phyloP scores from a whole-genome alignment of 2,113 vertebrate genomes.

The Trichechus manatus region DNA sequence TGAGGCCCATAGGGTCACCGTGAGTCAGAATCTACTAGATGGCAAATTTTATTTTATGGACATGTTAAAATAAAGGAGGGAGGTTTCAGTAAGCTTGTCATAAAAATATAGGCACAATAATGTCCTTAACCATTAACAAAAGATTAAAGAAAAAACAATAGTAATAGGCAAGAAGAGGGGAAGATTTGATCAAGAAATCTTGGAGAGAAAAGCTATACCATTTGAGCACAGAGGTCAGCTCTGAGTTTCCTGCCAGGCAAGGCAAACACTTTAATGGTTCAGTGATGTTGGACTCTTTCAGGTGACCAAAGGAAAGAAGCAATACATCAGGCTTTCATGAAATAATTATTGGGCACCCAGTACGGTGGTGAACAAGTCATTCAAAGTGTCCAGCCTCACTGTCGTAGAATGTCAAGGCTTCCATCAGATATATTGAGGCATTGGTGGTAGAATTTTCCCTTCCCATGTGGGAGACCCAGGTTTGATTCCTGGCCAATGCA shows the following conservation, averaged over 20 bases:
- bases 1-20: background rate
- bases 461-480: background rate
- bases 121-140: background rate
- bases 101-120: conserved; percentile 7
- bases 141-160: background rate
- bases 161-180: background rate
- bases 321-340: background rate
- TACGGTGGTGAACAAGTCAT: background rate
- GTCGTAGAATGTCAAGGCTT: background rate
- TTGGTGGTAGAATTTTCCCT: background rate
- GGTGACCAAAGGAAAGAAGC: background rate
- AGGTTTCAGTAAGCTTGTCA: background rate
- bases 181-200: background rate
- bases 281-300: background rate
- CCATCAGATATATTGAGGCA: rapidly evolving
- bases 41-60: background rate
- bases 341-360: background rate
- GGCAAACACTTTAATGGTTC: background rate
- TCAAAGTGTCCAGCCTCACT: background rate
- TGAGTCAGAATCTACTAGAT: background rate
- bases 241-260: background rate
- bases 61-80: background rate
- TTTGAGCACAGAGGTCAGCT: background rate
- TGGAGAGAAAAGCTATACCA: background rate
- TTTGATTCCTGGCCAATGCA: background rate